phyloP scores from a whole-genome alignment of 2,888 invertebrate species.

The Thumatha senex region DNA sequence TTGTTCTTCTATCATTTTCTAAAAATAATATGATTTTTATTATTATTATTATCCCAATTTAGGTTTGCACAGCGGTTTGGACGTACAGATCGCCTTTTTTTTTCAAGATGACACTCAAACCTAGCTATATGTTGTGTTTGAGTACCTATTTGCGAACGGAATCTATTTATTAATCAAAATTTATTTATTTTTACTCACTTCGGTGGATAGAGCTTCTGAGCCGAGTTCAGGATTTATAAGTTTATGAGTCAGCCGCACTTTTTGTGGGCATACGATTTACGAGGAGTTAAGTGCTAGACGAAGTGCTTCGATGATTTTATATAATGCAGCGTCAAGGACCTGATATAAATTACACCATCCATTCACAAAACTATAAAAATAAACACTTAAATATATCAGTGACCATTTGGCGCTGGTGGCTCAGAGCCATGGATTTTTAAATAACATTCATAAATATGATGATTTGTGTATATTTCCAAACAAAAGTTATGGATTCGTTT shows the following conservation, averaged over 20 bases:
- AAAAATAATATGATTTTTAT: too few species aligned
- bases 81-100: too few species aligned
- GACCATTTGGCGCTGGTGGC: constrained; percentile 14
- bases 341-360: constrained; percentile 22
- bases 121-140: too few species aligned
- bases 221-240: constrained; percentile 1
- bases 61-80: too few species aligned
- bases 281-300: constrained; percentile 43
- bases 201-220: not conserved
- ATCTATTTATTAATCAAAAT: too few species aligned
- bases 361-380: constrained; percentile 28
- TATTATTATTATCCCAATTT: too few species aligned
- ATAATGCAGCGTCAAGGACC: constrained; percentile 52
- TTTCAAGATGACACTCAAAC: too few species aligned
- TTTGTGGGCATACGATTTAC: constrained; percentile 47
- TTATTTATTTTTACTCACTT: not conserved
- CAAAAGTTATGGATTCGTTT: constrained; percentile 7
- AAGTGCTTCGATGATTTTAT: constrained; percentile 37
- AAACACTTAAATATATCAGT: constrained; percentile 15
- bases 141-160: too few species aligned
- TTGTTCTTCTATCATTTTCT: too few species aligned
- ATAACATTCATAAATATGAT: constrained; percentile 3
- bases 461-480: constrained; percentile 3
- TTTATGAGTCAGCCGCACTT: constrained; percentile 23
- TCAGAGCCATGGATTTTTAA: constrained; percentile 25